Base-by-base conservation (phyloP, 2,888 invertebrate species). In the Eucera pruinosa region DNA sequence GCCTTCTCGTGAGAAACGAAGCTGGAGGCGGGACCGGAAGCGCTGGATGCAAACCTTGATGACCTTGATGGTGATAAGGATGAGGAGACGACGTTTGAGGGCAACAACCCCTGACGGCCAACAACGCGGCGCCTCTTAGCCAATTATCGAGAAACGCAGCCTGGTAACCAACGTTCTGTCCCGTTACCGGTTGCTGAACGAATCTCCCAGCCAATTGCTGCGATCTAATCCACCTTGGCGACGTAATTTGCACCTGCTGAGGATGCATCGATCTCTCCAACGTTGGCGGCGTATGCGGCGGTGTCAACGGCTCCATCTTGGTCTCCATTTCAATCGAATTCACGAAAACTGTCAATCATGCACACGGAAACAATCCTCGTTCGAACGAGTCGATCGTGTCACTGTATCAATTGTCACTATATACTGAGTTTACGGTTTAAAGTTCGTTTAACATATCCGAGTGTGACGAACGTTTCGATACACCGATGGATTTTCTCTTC, bases 1-100 rank as follows among this genome's bases (percentile, higher is more conserved):
- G 95, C 82, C 96, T 93, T 0, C 96, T 95, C 84, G 96, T 95
- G 75, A 95, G 94, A 84, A 95, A 96, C 13, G 94, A 93, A 0
- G 90, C 79, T 0, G 91, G 89, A 0, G 89, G 90, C 9, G 89
- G 88, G 0, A 89, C 83, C n/a, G 88, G 88, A 7, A 90, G 81
- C 33, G 86, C 86, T 0, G 89, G 79, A 36, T 90, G 89, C 15
- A 87, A 50, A 0, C 41, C 62, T n/a, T 80, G 84, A 64, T 82
- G 79, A 27, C 75, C n/a, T 47, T 80, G 83, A 23, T 84, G 85
- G 20, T 85, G 86, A 64, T 87, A 84, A 41, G 84, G 94, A 94
- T 5, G 95, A 1, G 73, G 27, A 1, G 73, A n/a, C 18, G 88
- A 80, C 4, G 81, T 87, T 55, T 85, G 82, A 3, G 76, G 94